Percentiles rank a stretch among this genome's conserved stretches.
These are phyloP conservation scores for Anguilla anguilla DNA, from an alignment of 2,797 vertebrate species.

Conservation along the genomic window DNA sequence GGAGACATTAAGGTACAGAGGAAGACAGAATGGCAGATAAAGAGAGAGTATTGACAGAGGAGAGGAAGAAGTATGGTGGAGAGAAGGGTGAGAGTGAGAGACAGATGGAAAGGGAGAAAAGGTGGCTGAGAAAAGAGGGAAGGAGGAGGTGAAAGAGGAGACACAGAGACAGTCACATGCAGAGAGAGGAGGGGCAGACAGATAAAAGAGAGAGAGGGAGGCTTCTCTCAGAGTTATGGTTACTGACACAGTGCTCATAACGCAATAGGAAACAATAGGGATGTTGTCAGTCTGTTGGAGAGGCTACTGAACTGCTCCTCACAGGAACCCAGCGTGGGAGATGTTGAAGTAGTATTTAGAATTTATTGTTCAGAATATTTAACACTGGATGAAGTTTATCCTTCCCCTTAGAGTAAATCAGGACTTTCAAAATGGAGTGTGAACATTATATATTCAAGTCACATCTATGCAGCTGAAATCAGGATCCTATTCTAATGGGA, in stretches of 20 bases:
- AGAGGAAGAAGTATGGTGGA: background rate
- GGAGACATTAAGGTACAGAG: conserved; percentile 6
- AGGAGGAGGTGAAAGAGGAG: conserved; percentile 10
- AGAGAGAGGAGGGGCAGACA: conserved; percentile 31
- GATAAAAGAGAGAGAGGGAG: conserved; percentile 29
- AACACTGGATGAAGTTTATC: background rate
- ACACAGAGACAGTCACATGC: background rate
- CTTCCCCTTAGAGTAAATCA: background rate
- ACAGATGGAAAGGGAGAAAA: conserved; percentile 42
- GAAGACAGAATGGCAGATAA: conserved; percentile 6
- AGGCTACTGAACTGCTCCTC: conserved; percentile 52
- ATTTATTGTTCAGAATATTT: background rate
- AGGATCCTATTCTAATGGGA: background rate
- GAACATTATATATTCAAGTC: background rate
- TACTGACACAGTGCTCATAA: conserved; percentile 58
- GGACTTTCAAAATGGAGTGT: background rate
- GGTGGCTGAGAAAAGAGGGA: background rate
- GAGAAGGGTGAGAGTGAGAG: conserved; percentile 12
- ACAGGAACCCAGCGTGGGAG: conserved; percentile 64
- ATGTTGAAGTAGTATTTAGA: background rate
- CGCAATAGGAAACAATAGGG: conserved; percentile 69
- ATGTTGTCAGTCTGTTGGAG: conserved; percentile 58
- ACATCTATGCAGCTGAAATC: background rate
- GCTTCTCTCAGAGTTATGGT: conserved; percentile 46
- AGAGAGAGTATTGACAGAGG: background rate